These are phyloP conservation scores for Drosophila tanythrix DNA, from an alignment of 2,888 invertebrate species.

Conservation along the genomic window DNA sequence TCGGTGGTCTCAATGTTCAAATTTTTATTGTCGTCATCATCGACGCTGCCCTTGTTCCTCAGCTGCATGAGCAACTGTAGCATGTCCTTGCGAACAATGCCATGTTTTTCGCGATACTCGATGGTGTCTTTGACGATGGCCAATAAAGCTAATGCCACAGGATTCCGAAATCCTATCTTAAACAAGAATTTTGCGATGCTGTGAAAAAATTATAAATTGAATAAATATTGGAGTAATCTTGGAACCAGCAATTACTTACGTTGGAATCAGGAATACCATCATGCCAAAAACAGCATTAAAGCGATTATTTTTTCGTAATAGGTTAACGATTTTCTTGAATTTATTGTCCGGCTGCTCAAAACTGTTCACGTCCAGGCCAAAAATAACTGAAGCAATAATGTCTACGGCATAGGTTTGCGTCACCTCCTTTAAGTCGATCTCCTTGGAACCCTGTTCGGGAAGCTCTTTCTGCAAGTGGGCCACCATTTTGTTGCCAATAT, in stretches of 20 bases:
- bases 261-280: slow-evolving; percentile 72
- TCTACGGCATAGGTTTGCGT: slow-evolving; percentile 84
- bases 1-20: slow-evolving; percentile 64
- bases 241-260: slow-evolving; percentile 58
- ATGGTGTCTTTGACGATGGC: slow-evolving; percentile 84
- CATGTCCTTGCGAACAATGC: slow-evolving; percentile 84
- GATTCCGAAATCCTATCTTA: slow-evolving; percentile 60
- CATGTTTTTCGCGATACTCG: slow-evolving; percentile 83
- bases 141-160: slow-evolving; percentile 80
- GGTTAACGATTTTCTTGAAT: slow-evolving; percentile 71
- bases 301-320: slow-evolving; percentile 31
- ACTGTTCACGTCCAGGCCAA: slow-evolving; percentile 84
- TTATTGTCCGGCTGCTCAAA: slow-evolving; percentile 81
- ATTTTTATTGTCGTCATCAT: slow-evolving; percentile 65
- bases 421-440: slow-evolving; percentile 85
- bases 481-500: slow-evolving; percentile 86
- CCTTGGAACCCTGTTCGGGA: slow-evolving; percentile 76
- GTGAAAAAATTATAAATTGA: not conserved
- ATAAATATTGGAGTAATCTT: not conserved
- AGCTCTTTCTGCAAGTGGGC: slow-evolving; percentile 82
- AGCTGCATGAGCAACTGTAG: slow-evolving; percentile 85
- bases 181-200: slow-evolving; percentile 64
- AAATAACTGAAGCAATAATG: slow-evolving; percentile 85
- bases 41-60: slow-evolving; percentile 81
- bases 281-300: slow-evolving; percentile 50